These are phyloP conservation scores for Pristionchus entomophagus DNA, from an alignment of 2,888 invertebrate genomes.

Conservation along the genomic window DNA sequence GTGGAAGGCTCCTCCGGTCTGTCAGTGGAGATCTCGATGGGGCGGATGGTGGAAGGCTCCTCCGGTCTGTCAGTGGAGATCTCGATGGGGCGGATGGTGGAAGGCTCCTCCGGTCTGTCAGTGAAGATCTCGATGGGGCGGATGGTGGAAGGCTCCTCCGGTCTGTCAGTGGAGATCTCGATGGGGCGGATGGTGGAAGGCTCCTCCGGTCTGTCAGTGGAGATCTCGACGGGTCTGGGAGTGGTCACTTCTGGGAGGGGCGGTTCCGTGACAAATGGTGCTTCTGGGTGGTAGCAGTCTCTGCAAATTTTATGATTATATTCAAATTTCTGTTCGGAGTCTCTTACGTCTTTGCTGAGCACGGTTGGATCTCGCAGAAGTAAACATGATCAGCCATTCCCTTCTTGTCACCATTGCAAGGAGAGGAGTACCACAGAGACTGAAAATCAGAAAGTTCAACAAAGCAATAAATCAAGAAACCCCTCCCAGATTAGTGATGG, in stretches of 20 bases:
- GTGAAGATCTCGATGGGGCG: neutral
- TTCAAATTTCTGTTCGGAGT: too few relatives aligned
- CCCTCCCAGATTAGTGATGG: too few relatives aligned
- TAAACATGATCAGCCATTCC: conserved; percentile 1
- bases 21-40: neutral
- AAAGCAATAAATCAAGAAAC: too few relatives aligned
- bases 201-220: neutral
- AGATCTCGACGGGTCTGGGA: neutral
- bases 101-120: neutral
- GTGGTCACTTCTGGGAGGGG: neutral
- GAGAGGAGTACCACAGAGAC: neutral
- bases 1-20: neutral
- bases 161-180: neutral
- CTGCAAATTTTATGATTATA: too few relatives aligned
- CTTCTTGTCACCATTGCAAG: conserved; percentile 18
- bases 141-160: neutral
- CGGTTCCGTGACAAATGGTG: neutral
- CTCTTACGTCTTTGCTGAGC: conserved; percentile 21
- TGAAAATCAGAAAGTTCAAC: neutral
- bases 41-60: neutral
- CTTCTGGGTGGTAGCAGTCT: neutral
- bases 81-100: neutral
- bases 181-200: neutral
- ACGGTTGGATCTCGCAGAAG: conserved; percentile 26
- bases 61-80: neutral